Evolutionary conservation across 2,888 invertebrate species (phyloP), one percentile per base, ranked within the genome.

Genomic region (Xylophagus ater): DNA sequence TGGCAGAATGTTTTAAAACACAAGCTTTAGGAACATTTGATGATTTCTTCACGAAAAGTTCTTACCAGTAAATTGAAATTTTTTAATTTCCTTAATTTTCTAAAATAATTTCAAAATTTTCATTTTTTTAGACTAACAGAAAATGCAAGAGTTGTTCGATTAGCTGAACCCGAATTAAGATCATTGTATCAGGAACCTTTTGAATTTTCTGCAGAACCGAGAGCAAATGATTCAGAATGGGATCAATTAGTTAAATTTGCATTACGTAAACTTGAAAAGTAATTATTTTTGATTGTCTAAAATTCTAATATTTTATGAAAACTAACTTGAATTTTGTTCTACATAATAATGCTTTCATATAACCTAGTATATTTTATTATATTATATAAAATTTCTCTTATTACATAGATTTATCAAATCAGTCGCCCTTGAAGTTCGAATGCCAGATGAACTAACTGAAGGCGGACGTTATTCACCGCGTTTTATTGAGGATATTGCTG

Each of bases 1-100:
- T 87, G n/a, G 80, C 84, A 1, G 85, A 86, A 56, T 87, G 86
- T 56, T 86, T 87, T 58, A 86, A 87, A 55, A 85, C 83, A 0
- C 78, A 81, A 48, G 85, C 86, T 0, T 59, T 87, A 34, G 69
- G 72, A 39, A 78, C 81, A 0, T 77, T 87, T 41, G 79, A 82
- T 36, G 28, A 19, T n/a, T 20, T 19, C 33, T 33, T 20, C 5
- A 29, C 3, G 14, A 20, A 7, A 20, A 20, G 7, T 20, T 20
- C 8, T 23, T 23, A 10, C 9, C n/a, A 23, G 10, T 10, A 23
- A 8, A n/a, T 4, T 8, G 10, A 24, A 4, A 24, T n/a, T 24
- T 24, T 24, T n/a, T 24, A 24, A 4, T n/a, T 10, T n/a, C n/a
- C 4, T 4, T n/a, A 24, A n/a, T 24, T 7, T 26, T 26, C 13